Evolutionary conservation across 2,797 vertebrate genomes (phyloP).

Genomic region (Ptychadena robeensis): DNA sequence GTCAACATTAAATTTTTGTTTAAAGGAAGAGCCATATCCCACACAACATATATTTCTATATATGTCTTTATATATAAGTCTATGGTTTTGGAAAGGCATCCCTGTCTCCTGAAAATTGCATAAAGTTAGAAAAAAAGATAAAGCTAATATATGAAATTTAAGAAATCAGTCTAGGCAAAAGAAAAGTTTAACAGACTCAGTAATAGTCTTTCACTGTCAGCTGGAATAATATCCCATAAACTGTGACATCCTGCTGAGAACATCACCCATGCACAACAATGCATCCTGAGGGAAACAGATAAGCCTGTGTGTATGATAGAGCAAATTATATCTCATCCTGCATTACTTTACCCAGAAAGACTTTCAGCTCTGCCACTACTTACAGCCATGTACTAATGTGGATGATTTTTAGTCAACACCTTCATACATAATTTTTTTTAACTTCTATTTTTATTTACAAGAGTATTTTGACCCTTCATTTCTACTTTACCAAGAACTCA

Average conservation of each 20-base stretch:
- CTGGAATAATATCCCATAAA: constrained; percentile 12
- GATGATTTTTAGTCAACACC: constrained; percentile 30
- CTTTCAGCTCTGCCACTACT: constrained; percentile 3
- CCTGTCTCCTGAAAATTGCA: too few species aligned
- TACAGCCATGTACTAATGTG: background rate
- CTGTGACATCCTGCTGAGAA: constrained; percentile 48
- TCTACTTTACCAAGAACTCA: background rate
- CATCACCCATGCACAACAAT: constrained; percentile 26
- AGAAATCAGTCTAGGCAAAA: background rate
- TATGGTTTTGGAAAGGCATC: too few species aligned
- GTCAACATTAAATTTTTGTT: too few species aligned
- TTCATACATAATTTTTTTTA: background rate
- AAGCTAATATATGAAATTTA: too few species aligned
- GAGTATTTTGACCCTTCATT: background rate
- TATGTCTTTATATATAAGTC: too few species aligned
- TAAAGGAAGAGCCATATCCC: too few species aligned
- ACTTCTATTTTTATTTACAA: background rate
- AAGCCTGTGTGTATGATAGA: constrained; percentile 52
- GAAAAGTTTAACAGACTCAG: background rate
- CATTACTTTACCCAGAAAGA: constrained; percentile 41
- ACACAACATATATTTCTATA: too few species aligned
- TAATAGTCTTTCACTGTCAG: constrained; percentile 7
- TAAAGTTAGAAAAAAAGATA: too few species aligned
- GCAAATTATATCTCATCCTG: constrained; percentile 59
- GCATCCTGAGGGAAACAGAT: constrained; percentile 51